phyloP scores from a whole-genome alignment of 1,140 invertebrate genomes.

The Xylocopa sonorina region DNA sequence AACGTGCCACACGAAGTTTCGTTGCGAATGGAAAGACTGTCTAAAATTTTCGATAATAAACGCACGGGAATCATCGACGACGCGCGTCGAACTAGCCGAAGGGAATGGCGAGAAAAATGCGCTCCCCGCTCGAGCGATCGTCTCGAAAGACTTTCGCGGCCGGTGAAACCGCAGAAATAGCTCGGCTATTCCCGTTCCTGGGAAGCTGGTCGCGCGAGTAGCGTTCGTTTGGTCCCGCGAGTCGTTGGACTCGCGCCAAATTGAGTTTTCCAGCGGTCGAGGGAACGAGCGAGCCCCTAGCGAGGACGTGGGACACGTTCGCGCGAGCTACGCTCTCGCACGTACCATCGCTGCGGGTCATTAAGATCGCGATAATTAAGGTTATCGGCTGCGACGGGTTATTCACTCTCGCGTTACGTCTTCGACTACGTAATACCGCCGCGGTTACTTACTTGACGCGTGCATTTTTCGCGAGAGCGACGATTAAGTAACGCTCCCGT shows the following conservation, averaged over 20 bases:
- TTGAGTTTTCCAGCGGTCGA: constrained; percentile 43
- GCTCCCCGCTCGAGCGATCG: not conserved
- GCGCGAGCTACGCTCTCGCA: not conserved
- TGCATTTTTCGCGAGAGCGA: not conserved
- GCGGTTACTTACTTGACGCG: not conserved
- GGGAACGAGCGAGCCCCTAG: not conserved
- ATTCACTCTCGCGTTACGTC: constrained; percentile 26
- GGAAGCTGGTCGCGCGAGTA: constrained; percentile 6
- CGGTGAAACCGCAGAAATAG: constrained; percentile 40
- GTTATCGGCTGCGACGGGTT: constrained; percentile 55
- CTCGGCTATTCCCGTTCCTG: constrained; percentile 34
- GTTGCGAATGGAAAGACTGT: too few species aligned
- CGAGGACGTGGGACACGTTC: not conserved
- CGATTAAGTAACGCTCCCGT: too few species aligned
- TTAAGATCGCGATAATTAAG: constrained; percentile 63
- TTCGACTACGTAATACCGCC: too few species aligned
- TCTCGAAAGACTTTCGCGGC: constrained; percentile 38
- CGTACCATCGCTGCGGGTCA: constrained; percentile 33
- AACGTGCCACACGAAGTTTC: too few species aligned
- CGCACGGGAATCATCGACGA: too few species aligned
- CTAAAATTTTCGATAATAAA: too few species aligned
- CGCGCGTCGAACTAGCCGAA: not conserved
- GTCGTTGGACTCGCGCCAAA: constrained; percentile 56
- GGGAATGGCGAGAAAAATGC: constrained; percentile 60
- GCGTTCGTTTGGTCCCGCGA: constrained; percentile 19